phyloP scores from a whole-genome alignment of 2,888 invertebrate genomes.

The Noctua janthe region DNA sequence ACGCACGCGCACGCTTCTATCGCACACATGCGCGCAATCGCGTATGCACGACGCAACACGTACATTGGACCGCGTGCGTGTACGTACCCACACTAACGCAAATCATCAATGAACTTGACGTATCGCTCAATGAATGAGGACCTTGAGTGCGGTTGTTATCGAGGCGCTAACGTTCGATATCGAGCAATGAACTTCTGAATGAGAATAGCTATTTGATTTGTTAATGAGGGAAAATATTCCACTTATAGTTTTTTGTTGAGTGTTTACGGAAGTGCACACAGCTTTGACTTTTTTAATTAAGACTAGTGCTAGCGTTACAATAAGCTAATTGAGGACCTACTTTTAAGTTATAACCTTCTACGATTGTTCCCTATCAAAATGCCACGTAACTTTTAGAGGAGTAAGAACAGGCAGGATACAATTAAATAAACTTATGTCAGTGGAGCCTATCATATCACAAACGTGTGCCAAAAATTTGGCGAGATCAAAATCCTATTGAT shows the following conservation, averaged over 20 bases:
- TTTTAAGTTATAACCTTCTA: constrained; percentile 3
- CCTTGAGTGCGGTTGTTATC: constrained; percentile 84
- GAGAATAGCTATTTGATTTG: constrained; percentile 57
- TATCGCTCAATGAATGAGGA: constrained; percentile 80
- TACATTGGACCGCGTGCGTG: constrained; percentile 51
- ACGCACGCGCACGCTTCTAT: constrained; percentile 61
- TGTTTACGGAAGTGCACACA: constrained; percentile 34
- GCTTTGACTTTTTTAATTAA: neutral
- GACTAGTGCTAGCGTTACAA: neutral
- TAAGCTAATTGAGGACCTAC: constrained; percentile 6
- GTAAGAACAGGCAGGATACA: neutral
- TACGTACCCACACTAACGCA: constrained; percentile 67
- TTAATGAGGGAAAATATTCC: constrained; percentile 50
- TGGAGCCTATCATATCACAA: constrained; percentile 13
- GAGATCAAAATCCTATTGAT: constrained; percentile 43
- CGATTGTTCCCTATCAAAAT: neutral
- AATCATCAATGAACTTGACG: constrained; percentile 85
- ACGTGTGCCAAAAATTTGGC: constrained; percentile 27
- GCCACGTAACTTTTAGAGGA: neutral
- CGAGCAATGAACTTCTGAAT: constrained; percentile 82
- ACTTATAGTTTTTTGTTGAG: constrained; percentile 29
- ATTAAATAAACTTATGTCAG: neutral
- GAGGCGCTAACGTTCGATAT: constrained; percentile 75
- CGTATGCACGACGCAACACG: constrained; percentile 51
- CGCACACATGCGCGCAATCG: constrained; percentile 59